phyloP scores from a whole-genome alignment of 2,797 vertebrate genomes.

The Melanotaenia maccullochi region DNA sequence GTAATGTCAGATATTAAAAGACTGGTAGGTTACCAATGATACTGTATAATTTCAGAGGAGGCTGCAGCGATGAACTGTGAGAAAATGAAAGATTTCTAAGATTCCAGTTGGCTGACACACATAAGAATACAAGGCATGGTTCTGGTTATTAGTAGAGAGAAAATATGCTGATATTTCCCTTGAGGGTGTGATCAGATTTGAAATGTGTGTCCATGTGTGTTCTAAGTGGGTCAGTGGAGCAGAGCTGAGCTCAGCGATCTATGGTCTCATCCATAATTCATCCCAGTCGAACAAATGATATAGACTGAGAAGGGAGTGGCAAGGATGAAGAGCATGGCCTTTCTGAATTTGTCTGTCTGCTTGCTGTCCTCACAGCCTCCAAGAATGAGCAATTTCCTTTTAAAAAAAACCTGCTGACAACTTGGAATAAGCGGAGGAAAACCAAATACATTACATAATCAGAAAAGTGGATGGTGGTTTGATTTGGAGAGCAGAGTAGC shows the following conservation, averaged over 20 bases:
- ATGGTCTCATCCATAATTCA: conserved; percentile 81
- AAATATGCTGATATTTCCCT: conserved; percentile 58
- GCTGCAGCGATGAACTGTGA: neutral
- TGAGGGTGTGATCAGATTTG: conserved; percentile 57
- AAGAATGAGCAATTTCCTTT: conserved; percentile 60
- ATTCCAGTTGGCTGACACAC: conserved; percentile 41
- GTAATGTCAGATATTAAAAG: conserved; percentile 3
- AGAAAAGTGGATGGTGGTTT: conserved; percentile 15
- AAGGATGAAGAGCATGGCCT: conserved; percentile 45
- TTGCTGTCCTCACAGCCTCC: conserved; percentile 20
- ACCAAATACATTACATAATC: conserved; percentile 22
- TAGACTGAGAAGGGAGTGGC: conserved; percentile 70
- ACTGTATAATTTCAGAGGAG: neutral
- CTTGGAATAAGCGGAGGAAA: conserved; percentile 23
- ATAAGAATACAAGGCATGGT: conserved; percentile 25
- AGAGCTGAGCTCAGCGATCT: conserved; percentile 76
- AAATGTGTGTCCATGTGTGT: conserved; percentile 54
- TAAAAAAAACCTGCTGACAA: conserved; percentile 48
- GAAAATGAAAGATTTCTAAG: conserved; percentile 15
- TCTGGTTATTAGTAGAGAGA: conserved; percentile 40
- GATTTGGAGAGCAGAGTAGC: conserved; percentile 18
- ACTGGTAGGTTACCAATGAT: neutral
- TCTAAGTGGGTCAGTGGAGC: conserved; percentile 79
- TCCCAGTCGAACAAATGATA: conserved; percentile 61
- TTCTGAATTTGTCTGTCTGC: conserved; percentile 29